Evolutionary conservation across 2,113 vertebrate genomes (phyloP).

Genomic region (Ancistrus triradiatus): DNA sequence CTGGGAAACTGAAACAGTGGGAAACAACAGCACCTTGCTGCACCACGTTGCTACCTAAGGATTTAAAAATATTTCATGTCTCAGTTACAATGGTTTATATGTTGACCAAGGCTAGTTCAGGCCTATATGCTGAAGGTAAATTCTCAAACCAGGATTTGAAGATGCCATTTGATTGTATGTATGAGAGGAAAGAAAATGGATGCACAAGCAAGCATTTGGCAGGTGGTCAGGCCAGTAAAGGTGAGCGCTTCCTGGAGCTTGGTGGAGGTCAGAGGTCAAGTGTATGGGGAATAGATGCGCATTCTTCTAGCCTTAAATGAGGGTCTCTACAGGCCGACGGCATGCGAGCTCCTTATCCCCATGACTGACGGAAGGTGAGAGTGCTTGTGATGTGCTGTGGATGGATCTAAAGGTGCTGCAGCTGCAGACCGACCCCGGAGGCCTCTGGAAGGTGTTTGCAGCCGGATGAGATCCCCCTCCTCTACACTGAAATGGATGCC

Average conservation of each 20-base stretch:
- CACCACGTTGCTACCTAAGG: no score
- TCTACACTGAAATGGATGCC: slow-evolving; percentile 26
- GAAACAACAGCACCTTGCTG: no score
- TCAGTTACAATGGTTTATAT: no score
- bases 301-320: slow-evolving; percentile 33
- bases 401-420: slow-evolving; percentile 29
- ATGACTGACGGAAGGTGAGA: slow-evolving; percentile 46
- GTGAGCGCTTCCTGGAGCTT: slow-evolving; percentile 45
- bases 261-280: slow-evolving; percentile 49
- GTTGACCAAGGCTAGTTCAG: no score
- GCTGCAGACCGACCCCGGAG: slow-evolving; percentile 25
- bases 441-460: slow-evolving; percentile 35
- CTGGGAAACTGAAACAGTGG: no score
- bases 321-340: slow-evolving; percentile 8
- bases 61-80: no score
- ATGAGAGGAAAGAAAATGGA: no score
- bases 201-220: slow-evolving; percentile 34
- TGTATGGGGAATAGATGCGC: neutral
- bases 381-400: slow-evolving; percentile 34
- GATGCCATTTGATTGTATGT: neutral
- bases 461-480: slow-evolving; percentile 20
- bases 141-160: no score
- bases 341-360: slow-evolving; percentile 4
- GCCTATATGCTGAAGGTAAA: no score
- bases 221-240: slow-evolving; percentile 51